A percentile compares a stretch with the other conserved stretches of the same genome.
These are phyloP conservation scores for Protophormia terraenovae DNA, from an alignment of 2,888 invertebrate genomes.

Conservation along the genomic window DNA sequence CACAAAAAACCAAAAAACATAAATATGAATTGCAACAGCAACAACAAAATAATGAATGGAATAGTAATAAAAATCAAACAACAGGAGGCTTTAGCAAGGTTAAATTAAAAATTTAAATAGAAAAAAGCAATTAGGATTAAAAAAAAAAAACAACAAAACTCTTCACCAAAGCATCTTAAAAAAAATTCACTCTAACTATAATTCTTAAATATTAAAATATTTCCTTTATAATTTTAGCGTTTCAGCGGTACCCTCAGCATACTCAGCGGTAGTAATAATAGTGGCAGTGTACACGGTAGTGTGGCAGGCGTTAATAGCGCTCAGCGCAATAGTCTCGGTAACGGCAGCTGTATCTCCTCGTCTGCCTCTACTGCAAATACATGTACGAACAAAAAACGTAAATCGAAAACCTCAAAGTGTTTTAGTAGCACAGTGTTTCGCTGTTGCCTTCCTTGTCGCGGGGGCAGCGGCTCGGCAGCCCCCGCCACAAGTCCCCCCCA, in stretches of 20 bases:
- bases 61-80: constrained; percentile 58
- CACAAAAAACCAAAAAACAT: constrained; percentile 77
- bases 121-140: neutral
- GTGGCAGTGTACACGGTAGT: constrained; percentile 72
- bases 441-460: constrained; percentile 92
- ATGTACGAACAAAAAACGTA: constrained; percentile 72
- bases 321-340: constrained; percentile 69
- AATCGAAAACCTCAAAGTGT: constrained; percentile 80
- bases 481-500: constrained; percentile 83
- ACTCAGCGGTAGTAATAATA: constrained; percentile 68
- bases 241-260: constrained; percentile 71
- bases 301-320: constrained; percentile 60
- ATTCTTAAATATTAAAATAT: neutral
- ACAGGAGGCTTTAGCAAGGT: constrained; percentile 65
- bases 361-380: constrained; percentile 63
- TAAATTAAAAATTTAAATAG: constrained; percentile 21
- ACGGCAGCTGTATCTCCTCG: constrained; percentile 69
- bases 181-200: neutral
- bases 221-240: constrained; percentile 69
- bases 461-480: constrained; percentile 89
- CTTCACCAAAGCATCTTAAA: neutral
- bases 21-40: constrained; percentile 72
- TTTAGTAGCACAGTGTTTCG: constrained; percentile 88
- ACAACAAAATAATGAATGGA: constrained; percentile 53
- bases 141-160: neutral